Base-by-base conservation (phyloP, 37 sponge, comb jelly and placozoan species). In the Dysidea cf. avara region DNA sequence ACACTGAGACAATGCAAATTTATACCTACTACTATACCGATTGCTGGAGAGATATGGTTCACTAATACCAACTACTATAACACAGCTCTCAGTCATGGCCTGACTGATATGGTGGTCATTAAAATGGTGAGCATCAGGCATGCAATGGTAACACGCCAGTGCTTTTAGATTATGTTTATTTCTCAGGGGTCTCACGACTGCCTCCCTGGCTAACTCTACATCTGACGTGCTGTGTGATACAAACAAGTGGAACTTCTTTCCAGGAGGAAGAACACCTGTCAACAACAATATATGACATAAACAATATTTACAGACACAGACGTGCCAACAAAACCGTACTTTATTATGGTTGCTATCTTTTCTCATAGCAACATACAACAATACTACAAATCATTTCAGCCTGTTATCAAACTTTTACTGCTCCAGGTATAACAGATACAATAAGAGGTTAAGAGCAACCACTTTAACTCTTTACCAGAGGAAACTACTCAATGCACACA, bases 191-290 rank as follows among this genome's bases (percentile, higher is more conserved):
- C 61, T 53, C 3, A 92, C 40, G 17, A 92, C 35, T 17, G 5
- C 14, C 37, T 64, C 84, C 53, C 56, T 69, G 0, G 66, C 87
- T 72, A 66, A 74, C 0, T 61, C 31, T 58, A 68, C 56, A 53
- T 89, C 90, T 2, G 47, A 55, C 9, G 89, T 94, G 73, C 90
- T 89, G 74, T 94, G 94, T 43, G 89, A 79, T 29, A 94, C 81
- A 51, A 94, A 94, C 61, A 88, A 50, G 66, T 86, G 80, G 17
- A 51, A 78, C 69, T 86, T 35, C 79, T 83, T 89, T 24, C 77
- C 69, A 29, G 31, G 17, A 36, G 81, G 87, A 2, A 86, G 67
- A 5, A 43, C 9, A 9, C n/a, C n/a, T n/a, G n/a, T n/a, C n/a
- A n/a, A n/a, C n/a, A n/a, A n/a, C n/a, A n/a, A n/a, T n/a, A n/a